These are phyloP conservation scores for Taeniopygia guttata DNA, from an alignment of 2,797 vertebrate species.

Conservation along the genomic window DNA sequence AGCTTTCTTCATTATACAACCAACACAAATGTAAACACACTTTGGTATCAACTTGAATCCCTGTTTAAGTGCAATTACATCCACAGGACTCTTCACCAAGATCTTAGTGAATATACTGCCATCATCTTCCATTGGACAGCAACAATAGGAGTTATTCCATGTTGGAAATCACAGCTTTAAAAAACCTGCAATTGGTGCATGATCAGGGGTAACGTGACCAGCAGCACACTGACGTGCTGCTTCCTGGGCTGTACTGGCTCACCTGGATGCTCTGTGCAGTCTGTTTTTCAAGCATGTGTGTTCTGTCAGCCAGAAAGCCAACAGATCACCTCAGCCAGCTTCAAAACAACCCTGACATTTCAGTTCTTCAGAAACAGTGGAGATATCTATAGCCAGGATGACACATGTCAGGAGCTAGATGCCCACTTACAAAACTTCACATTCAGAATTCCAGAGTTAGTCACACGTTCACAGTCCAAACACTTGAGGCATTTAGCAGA, in stretches of 20 bases:
- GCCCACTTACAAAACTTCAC: background rate
- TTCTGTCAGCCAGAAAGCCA: background rate
- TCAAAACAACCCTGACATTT: background rate
- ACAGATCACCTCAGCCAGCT: background rate
- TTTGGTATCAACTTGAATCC: background rate
- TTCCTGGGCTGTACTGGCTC: background rate
- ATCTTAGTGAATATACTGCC: background rate
- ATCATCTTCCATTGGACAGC: background rate
- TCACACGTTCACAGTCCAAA: background rate
- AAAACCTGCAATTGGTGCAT: background rate
- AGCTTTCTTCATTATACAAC: background rate
- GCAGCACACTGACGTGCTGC: rapidly evolving
- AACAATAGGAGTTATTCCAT: background rate
- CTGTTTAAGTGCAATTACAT: background rate
- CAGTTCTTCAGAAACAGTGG: background rate
- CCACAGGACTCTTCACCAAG: background rate
- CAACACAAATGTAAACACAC: background rate
- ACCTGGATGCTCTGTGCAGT: background rate
- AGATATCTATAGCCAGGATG: background rate
- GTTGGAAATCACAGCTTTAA: background rate
- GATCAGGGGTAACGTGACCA: background rate
- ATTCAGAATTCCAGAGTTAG: background rate
- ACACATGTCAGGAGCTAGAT: background rate
- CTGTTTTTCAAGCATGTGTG: background rate
- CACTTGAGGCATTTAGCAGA: background rate